Conservation (phyloP, 2,888 invertebrate species). For the Melanargia galathea region DNA sequence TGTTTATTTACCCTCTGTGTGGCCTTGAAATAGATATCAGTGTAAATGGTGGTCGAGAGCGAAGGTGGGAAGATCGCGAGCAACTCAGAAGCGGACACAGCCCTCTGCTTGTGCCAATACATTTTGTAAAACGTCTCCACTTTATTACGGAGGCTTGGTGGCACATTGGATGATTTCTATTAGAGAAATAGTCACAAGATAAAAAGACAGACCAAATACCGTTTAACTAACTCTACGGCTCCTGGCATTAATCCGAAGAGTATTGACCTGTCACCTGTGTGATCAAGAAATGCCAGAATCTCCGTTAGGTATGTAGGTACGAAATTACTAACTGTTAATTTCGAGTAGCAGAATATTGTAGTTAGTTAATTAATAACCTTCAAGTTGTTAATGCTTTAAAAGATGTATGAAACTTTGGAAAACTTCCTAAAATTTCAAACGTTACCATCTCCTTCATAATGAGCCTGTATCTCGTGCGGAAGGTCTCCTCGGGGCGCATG, state of each 20-base stretch:
- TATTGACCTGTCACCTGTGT: too few species aligned
- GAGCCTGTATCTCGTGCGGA: conserved; percentile 61
- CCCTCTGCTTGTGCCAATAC: conserved; percentile 71
- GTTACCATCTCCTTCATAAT: conserved; percentile 68
- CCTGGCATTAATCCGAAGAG: too few species aligned
- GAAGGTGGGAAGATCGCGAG: conserved; percentile 63
- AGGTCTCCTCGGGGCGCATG: conserved; percentile 65
- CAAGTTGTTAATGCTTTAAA: too few species aligned
- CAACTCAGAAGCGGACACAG: conserved; percentile 59
- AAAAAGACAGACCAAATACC: not conserved
- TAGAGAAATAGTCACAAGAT: not conserved
- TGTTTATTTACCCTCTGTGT: conserved; percentile 59
- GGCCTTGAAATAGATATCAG: conserved; percentile 69
- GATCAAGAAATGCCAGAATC: too few species aligned
- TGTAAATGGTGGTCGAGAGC: conserved; percentile 55
- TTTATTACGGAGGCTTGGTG: conserved; percentile 54
- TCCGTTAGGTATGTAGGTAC: too few species aligned
- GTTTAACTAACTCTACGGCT: too few species aligned
- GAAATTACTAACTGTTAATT: too few species aligned
- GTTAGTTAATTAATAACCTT: too few species aligned
- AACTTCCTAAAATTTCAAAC: too few species aligned
- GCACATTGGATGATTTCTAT: conserved; percentile 48
- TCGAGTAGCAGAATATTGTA: too few species aligned
- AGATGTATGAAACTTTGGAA: too few species aligned
- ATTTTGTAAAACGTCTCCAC: conserved; percentile 72